phyloP scores from a whole-genome alignment of 2,113 vertebrate genomes.

The Garra rufa region DNA sequence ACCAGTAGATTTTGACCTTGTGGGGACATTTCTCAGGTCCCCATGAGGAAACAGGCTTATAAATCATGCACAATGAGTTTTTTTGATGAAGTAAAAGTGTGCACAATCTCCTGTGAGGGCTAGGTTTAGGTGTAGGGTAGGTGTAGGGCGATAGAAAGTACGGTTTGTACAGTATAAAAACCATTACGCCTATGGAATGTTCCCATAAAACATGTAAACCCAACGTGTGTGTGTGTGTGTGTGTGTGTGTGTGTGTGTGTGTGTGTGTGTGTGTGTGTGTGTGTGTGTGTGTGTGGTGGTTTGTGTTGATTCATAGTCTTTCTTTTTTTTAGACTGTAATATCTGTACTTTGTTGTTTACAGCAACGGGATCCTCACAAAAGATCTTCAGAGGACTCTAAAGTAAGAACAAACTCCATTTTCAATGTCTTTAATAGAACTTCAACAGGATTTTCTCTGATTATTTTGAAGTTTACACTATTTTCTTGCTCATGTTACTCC shows the following conservation, averaged over 20 bases:
- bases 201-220: too few relatives aligned
- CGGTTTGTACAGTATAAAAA: too few relatives aligned
- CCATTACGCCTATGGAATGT: too few relatives aligned
- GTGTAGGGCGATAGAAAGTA: too few relatives aligned
- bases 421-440: background rate
- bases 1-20: too few relatives aligned
- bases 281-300: background rate
- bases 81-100: too few relatives aligned
- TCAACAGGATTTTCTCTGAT: background rate
- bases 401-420: constrained; percentile 66
- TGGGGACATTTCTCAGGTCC: too few relatives aligned
- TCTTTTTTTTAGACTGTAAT: constrained; percentile 14
- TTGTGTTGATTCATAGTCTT: background rate
- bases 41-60: too few relatives aligned
- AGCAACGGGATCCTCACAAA: constrained; percentile 80
- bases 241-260: background rate
- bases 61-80: too few relatives aligned
- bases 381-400: constrained; percentile 78
- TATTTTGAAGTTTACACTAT: background rate
- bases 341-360: constrained; percentile 51
- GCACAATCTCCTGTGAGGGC: too few relatives aligned
- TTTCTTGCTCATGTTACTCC: background rate
- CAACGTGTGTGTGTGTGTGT: background rate
- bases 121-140: too few relatives aligned
- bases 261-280: background rate